A percentile compares a stretch with the other conserved stretches of the same genome.
These are phyloP conservation scores for Schizothorax lantsangensis DNA, from an alignment of 2,797 vertebrate genomes.

Conservation along the genomic window DNA sequence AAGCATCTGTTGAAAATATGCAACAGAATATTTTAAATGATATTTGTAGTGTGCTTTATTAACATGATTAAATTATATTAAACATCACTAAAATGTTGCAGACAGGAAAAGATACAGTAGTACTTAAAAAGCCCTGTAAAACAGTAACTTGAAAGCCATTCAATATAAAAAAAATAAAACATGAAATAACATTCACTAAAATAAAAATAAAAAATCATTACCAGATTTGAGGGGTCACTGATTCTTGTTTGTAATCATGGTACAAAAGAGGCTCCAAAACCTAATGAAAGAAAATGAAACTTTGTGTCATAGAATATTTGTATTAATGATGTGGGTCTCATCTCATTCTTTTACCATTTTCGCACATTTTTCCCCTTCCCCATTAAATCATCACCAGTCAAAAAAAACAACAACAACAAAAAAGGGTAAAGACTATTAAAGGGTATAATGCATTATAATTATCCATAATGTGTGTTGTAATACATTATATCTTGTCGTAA, in stretches of 20 bases:
- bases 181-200: background rate
- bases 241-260: background rate
- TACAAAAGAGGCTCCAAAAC: background rate
- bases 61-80: background rate
- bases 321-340: too few species aligned
- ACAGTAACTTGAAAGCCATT: background rate
- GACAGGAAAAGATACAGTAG: background rate
- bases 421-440: too few species aligned
- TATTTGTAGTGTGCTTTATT: background rate
- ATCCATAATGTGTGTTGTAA: background rate
- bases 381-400: too few species aligned
- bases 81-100: background rate
- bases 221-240: background rate
- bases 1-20: constrained; percentile 7
- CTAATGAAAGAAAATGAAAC: background rate
- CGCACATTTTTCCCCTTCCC: too few species aligned
- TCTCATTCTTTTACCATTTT: background rate
- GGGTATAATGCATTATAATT: too few species aligned
- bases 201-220: background rate
- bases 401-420: too few species aligned
- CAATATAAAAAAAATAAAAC: background rate
- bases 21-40: background rate
- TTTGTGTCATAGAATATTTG: background rate
- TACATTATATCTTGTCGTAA: background rate
- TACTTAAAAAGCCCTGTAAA: background rate